Percentiles rank a stretch among this genome's conserved stretches.
Evolutionary conservation across 2,113 vertebrate genomes (phyloP).

Genomic region (Riparia riparia): DNA sequence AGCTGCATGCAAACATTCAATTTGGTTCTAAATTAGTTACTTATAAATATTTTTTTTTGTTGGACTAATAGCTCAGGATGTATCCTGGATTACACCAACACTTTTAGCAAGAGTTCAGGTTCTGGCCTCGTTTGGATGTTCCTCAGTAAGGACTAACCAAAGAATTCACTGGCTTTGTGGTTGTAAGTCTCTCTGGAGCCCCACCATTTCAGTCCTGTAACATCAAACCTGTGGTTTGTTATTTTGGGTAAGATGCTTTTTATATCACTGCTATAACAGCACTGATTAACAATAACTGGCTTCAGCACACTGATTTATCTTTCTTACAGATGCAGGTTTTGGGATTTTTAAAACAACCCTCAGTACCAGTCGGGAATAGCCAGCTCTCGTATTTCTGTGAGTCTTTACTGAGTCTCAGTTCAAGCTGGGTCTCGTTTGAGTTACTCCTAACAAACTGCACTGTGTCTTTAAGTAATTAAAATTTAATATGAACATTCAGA

Average conservation of each 20-base stretch:
- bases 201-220: not conserved
- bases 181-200: rapidly evolving
- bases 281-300: not conserved
- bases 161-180: not conserved
- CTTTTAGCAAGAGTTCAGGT: not conserved
- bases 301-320: not conserved
- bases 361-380: not conserved
- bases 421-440: not conserved
- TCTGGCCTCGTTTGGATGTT: not conserved
- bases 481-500: not conserved
- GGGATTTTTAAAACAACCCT: not conserved
- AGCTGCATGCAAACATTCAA: not conserved
- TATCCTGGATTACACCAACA: not conserved
- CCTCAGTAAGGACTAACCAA: not conserved
- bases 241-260: not conserved
- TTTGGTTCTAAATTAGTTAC: not conserved
- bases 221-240: not conserved
- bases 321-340: not conserved
- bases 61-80: not conserved
- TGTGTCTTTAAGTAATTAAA: constrained; percentile 53
- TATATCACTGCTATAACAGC: not conserved
- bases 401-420: not conserved
- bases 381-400: not conserved
- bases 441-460: not conserved
- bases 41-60: not conserved